These are phyloP conservation scores for Drymodes brunneopygia DNA, from an alignment of 2,113 vertebrate species.

Conservation along the genomic window DNA sequence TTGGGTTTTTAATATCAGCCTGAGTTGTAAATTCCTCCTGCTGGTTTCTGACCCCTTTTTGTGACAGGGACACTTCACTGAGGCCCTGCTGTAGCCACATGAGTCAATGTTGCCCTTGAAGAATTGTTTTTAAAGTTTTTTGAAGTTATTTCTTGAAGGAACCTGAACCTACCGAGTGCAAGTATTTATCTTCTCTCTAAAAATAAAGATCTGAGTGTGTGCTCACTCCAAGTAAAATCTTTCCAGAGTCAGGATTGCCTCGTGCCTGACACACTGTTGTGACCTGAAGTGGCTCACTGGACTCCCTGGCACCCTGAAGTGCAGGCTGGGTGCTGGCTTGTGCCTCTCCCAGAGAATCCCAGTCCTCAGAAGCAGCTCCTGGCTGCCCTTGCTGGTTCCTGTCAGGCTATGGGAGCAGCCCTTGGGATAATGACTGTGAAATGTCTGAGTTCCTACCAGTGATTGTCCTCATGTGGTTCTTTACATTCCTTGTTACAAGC, in stretches of 20 bases:
- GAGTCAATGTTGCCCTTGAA: neutral
- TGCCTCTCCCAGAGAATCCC: neutral
- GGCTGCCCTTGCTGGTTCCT: neutral
- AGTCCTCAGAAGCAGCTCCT: neutral
- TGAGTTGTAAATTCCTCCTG: neutral
- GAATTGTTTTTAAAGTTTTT: neutral
- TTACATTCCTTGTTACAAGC: neutral
- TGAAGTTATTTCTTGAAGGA: neutral
- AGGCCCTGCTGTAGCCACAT: neutral
- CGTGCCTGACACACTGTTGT: rapidly evolving
- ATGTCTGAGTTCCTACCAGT: neutral
- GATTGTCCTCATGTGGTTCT: rapidly evolving
- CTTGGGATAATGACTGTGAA: rapidly evolving
- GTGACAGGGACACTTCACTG: neutral
- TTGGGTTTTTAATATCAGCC: neutral
- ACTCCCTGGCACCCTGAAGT: neutral
- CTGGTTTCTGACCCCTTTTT: neutral
- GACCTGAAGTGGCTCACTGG: neutral
- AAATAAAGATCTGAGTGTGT: neutral
- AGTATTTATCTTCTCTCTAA: neutral
- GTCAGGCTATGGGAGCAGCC: neutral
- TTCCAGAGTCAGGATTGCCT: neutral
- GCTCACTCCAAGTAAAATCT: neutral
- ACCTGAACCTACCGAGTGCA: neutral
- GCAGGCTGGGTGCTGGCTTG: neutral